These are phyloP conservation scores for Pitta sordida DNA, from an alignment of 2,113 vertebrate species.

Conservation along the genomic window DNA sequence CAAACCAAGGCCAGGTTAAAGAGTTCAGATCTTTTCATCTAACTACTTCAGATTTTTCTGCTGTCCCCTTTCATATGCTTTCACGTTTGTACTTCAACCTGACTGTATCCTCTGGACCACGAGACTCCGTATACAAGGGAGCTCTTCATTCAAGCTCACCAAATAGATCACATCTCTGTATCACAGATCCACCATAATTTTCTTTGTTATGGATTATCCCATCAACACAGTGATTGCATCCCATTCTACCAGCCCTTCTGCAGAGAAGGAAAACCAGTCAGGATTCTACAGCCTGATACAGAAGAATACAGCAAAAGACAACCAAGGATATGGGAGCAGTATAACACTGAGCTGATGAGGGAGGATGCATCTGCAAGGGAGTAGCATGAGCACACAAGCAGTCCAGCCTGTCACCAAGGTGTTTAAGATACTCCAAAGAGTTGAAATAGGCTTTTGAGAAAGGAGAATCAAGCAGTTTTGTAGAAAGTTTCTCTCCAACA, in stretches of 20 bases:
- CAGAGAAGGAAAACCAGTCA: background rate
- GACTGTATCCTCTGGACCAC: background rate
- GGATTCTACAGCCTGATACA: background rate
- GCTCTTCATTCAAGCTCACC: background rate
- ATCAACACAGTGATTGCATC: background rate
- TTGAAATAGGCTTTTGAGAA: background rate
- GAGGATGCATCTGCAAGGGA: background rate
- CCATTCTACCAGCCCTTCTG: background rate
- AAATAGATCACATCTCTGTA: background rate
- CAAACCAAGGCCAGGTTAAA: background rate
- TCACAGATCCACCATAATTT: background rate
- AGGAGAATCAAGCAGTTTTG: background rate
- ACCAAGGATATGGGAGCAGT: background rate
- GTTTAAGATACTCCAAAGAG: background rate
- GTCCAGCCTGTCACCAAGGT: background rate
- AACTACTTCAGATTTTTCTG: background rate
- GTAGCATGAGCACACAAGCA: background rate
- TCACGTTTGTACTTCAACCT: background rate
- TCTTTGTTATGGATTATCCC: background rate
- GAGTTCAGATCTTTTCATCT: background rate
- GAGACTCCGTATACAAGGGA: background rate
- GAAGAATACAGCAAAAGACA: background rate
- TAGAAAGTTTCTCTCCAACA: background rate
- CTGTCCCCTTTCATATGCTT: background rate
- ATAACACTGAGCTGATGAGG: accelerated